Conservation (phyloP, 1,140 invertebrate genomes). For the Manduca sexta region DNA sequence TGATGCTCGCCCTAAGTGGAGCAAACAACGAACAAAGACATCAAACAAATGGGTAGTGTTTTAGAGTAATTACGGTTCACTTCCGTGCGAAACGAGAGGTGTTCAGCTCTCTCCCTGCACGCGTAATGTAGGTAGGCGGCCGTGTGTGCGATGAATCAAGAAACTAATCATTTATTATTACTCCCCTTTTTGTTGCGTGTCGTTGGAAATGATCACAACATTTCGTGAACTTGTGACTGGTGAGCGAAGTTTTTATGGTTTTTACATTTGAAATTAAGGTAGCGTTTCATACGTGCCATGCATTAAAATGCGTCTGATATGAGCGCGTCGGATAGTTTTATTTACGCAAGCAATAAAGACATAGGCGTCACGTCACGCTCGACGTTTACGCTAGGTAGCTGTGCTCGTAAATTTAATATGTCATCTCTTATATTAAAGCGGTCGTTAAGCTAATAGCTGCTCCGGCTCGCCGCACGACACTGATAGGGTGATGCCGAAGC, state of each 20-base stretch:
- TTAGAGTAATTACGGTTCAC: slow-evolving; percentile 71
- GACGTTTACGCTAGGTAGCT: slow-evolving; percentile 56
- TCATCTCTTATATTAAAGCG: slow-evolving; percentile 70
- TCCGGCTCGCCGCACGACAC: slow-evolving; percentile 44
- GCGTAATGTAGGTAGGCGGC: slow-evolving; percentile 38
- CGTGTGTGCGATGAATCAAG: slow-evolving; percentile 24
- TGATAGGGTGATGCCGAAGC: slow-evolving; percentile 39
- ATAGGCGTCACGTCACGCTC: slow-evolving; percentile 54
- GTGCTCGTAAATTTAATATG: slow-evolving; percentile 70
- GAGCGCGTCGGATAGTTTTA: slow-evolving; percentile 56
- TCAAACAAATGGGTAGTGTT: slow-evolving; percentile 73
- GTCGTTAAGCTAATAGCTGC: slow-evolving; percentile 69
- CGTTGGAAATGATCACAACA: slow-evolving; percentile 40
- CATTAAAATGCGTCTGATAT: slow-evolving; percentile 36
- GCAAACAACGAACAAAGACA: slow-evolving; percentile 72
- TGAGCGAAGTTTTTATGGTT: slow-evolving; percentile 27
- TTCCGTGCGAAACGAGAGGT: slow-evolving; percentile 67
- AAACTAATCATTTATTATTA: slow-evolving; percentile 51
- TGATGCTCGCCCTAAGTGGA: slow-evolving; percentile 66
- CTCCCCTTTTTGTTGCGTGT: slow-evolving; percentile 45
- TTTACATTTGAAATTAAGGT: slow-evolving; percentile 29
- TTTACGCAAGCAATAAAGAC: slow-evolving; percentile 66
- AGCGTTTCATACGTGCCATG: slow-evolving; percentile 22
- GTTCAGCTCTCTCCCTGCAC: slow-evolving; percentile 37
- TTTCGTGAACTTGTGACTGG: neutral